Conservation (phyloP, 2,888 invertebrate species). For the Meta bourneti region DNA sequence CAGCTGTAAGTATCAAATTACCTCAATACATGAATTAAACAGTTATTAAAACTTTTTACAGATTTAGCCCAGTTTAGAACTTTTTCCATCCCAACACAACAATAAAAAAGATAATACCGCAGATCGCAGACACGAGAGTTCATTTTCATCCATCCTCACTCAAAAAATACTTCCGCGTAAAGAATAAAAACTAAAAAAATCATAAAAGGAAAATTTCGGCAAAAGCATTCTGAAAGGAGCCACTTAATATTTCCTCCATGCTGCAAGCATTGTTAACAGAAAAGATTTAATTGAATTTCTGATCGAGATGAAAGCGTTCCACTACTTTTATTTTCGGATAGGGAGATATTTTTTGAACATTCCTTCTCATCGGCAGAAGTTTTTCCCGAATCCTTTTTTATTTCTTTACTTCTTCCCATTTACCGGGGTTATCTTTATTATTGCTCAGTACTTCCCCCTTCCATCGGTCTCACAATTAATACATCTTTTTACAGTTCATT, state of each 20-base stretch:
- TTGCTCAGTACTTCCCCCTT: slow-evolving; percentile 21
- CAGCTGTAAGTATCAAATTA: too few species aligned
- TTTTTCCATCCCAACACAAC: neutral
- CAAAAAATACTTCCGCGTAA: neutral
- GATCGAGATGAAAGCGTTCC: slow-evolving; percentile 63
- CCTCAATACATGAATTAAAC: neutral
- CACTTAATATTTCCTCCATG: slow-evolving; percentile 72
- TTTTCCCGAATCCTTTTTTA: slow-evolving; percentile 18
- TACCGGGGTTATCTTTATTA: slow-evolving; percentile 15
- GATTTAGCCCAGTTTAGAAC: neutral
- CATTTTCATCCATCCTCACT: neutral
- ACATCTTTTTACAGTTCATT: slow-evolving; percentile 59
- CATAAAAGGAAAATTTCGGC: slow-evolving; percentile 31
- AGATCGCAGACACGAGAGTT: neutral
- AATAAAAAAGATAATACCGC: neutral
- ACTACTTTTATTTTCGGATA: slow-evolving; percentile 39
- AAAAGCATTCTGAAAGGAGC: slow-evolving; percentile 56
- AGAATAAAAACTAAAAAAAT: slow-evolving; percentile 30
- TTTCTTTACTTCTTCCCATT: neutral
- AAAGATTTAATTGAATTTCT: slow-evolving; percentile 74
- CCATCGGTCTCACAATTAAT: slow-evolving; percentile 53
- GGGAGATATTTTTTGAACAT: slow-evolving; percentile 1
- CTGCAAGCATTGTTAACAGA: slow-evolving; percentile 60
- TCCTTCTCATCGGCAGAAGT: neutral
- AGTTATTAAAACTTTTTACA: neutral